Evolutionary conservation across 2,797 vertebrate species (phyloP).

Genomic region (Bryconaethiops microstoma): DNA sequence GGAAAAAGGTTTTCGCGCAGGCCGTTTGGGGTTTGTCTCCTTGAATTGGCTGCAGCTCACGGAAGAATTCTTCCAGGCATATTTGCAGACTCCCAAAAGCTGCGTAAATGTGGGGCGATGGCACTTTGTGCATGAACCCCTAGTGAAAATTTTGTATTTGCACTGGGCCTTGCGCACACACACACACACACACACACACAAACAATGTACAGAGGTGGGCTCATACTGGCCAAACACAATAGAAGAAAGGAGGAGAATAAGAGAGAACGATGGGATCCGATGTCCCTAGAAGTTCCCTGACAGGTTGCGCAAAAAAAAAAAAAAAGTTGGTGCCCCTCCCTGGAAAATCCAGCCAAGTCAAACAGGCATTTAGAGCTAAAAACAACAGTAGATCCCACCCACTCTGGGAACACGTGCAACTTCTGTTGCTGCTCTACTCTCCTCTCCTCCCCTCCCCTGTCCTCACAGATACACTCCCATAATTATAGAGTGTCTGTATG

Average conservation of each 20-base stretch:
- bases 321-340: slow-evolving; percentile 74
- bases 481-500: slow-evolving; percentile 48
- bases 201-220: slow-evolving; percentile 21
- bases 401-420: slow-evolving; percentile 63
- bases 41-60: background rate
- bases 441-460: slow-evolving; percentile 72
- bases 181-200: no score
- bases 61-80: background rate
- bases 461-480: slow-evolving; percentile 52
- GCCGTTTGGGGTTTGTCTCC: background rate
- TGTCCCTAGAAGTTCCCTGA: slow-evolving; percentile 79
- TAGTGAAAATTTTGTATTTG: no score
- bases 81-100: background rate
- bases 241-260: slow-evolving; percentile 44
- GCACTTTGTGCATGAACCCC: background rate
- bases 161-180: slow-evolving; percentile 43
- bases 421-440: slow-evolving; percentile 65
- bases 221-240: slow-evolving; percentile 54
- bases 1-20: no score
- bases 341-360: slow-evolving; percentile 81
- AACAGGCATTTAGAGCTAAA: slow-evolving; percentile 81
- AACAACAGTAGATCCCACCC: slow-evolving; percentile 74
- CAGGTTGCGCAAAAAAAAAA: slow-evolving; percentile 74
- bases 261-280: slow-evolving; percentile 65
- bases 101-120: background rate